Evolutionary conservation across 2,888 invertebrate species (phyloP).

Genomic region (Embidobia sp.): DNA sequence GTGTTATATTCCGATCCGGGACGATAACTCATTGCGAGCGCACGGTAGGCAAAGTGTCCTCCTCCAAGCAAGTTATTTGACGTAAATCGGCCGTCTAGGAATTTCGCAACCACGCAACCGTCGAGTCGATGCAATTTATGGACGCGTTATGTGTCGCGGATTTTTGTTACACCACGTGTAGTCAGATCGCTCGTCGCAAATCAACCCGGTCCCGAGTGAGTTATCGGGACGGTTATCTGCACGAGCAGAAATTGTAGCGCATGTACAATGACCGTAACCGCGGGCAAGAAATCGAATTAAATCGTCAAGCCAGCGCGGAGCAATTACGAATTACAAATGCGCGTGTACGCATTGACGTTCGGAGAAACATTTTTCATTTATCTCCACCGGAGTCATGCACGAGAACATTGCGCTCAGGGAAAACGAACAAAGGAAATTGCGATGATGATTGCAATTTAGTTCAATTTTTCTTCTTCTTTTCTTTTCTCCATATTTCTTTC

Average conservation of each 20-base stretch:
- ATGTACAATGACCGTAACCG: constrained; percentile 43
- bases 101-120: constrained; percentile 41
- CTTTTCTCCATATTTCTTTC: too few species aligned
- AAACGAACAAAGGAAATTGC: not conserved
- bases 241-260: constrained; percentile 36
- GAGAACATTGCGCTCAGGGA: not conserved
- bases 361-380: constrained; percentile 15
- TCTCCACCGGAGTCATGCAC: not conserved
- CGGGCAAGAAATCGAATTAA: constrained; percentile 47
- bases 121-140: constrained; percentile 64
- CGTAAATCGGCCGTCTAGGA: constrained; percentile 32
- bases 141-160: constrained; percentile 53
- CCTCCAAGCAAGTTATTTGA: constrained; percentile 46
- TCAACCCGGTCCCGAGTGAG: constrained; percentile 63
- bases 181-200: constrained; percentile 61
- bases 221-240: constrained; percentile 64
- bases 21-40: constrained; percentile 26
- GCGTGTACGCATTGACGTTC: constrained; percentile 8
- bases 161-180: constrained; percentile 66
- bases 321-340: constrained; percentile 25
- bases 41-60: constrained; percentile 50
- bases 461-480: too few species aligned
- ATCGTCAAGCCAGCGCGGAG: constrained; percentile 32
- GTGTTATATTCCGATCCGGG: constrained; percentile 33
- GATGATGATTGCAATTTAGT: too few species aligned